Base-by-base conservation (phyloP, 2,797 vertebrate species). In the Muscicapa striata region DNA sequence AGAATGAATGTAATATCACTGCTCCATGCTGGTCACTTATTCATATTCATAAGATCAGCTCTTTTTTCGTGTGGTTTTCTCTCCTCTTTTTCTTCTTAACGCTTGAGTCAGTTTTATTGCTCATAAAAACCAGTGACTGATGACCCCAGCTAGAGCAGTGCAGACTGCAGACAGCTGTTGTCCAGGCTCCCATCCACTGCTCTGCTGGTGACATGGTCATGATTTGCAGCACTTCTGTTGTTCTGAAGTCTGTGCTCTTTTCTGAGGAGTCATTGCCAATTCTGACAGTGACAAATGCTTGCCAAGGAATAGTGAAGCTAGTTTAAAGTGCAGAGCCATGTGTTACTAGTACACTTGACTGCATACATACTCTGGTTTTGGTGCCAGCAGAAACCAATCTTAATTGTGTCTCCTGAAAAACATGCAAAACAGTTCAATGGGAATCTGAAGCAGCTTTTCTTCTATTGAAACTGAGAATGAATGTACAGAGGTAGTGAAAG, bases 51-150 rank as follows among this genome's bases (percentile, higher is more conserved):
- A 85, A 91, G 91, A 90, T 93, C 66, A 69, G 91, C 64, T 86
- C 61, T 86, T 86, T 90, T 94, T 86, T 48, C 45, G 0, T 93
- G 80, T 88, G 90, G 41, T 95, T 95, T 93, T 96, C 84, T 90
- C 54, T 78, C 87, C 82, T 87, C 59, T 95, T 92, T 92, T 96
- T 89, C 84, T 94, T 95, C 72, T 93, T 93, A 96, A 96, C 17
- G 67, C 91, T 75, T 91, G 80, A 96, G 87, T 83, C 95, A 90
- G 36, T 95, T 81, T 94, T 91, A 96, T 93, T 96, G 94, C 96
- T 97, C 61, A 69, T 95, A 96, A 93, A 97, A 97, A 80, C 73
- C 95, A 62, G 90, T 97, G 95, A 96, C 89, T 92, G 93, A 97
- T 97, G 95, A 95, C 87, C 95, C 83, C 80, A 90, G 90, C 85